Conservation (phyloP, 2,113 vertebrate genomes). For the Diadophis punctatus region DNA sequence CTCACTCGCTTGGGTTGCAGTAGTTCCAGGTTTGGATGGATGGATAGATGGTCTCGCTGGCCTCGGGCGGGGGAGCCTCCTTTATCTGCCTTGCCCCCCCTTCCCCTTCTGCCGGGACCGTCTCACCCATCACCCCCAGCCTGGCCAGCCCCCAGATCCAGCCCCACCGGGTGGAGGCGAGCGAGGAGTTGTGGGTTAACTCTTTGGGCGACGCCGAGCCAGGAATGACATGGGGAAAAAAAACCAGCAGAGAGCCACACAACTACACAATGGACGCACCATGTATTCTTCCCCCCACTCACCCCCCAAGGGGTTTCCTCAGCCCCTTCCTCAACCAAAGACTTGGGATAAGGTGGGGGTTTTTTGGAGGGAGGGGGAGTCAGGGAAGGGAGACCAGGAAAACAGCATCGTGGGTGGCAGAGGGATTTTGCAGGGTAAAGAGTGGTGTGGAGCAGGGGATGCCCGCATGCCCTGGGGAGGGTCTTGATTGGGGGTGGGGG, state of each 20-base stretch:
- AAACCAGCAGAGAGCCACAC: constrained; percentile 2
- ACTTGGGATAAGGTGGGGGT: not conserved
- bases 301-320: too few species aligned
- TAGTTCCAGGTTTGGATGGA: not conserved
- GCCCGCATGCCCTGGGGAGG: too few species aligned
- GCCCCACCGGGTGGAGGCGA: not conserved
- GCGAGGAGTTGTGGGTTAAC: not conserved
- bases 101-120: not conserved
- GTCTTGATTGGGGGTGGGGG: too few species aligned
- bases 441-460: too few species aligned
- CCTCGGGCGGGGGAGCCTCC: not conserved
- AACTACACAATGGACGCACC: not conserved
- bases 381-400: too few species aligned
- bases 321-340: not conserved
- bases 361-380: too few species aligned
- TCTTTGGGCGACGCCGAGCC: not conserved
- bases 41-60: not conserved
- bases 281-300: not conserved
- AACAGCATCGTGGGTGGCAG: too few species aligned
- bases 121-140: not conserved
- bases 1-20: not conserved
- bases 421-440: too few species aligned
- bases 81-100: too few species aligned
- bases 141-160: not conserved
- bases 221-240: constrained; percentile 19